phyloP scores from a whole-genome alignment of 2,113 vertebrate genomes.

The Periophthalmus modestus region DNA sequence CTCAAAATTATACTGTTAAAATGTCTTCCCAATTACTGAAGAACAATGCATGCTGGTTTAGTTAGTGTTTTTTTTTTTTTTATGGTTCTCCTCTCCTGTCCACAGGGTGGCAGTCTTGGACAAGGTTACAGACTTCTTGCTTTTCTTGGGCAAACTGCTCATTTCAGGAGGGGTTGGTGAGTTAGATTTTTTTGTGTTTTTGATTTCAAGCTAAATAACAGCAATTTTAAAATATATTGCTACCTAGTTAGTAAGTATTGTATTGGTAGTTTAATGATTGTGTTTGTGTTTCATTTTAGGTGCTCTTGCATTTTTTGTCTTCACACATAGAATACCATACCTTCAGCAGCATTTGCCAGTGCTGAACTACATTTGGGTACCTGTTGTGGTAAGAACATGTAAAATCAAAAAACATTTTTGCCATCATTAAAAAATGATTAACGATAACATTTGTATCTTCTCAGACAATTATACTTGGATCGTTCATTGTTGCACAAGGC shows the following conservation, averaged over 20 bases:
- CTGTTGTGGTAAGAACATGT: conserved; percentile 85
- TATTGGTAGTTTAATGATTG: not conserved
- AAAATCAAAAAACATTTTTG: not conserved
- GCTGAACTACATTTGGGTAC: conserved; percentile 94
- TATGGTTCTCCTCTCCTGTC: conserved; percentile 30
- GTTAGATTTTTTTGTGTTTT: conserved; percentile 46
- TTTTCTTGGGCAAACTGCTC: conserved; percentile 92
- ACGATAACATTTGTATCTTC: conserved; percentile 31
- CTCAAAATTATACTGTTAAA: not conserved
- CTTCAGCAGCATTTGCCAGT: conserved; percentile 82
- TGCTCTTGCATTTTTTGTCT: conserved; percentile 90
- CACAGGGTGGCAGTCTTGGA: conserved; percentile 91
- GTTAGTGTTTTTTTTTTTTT: not conserved
- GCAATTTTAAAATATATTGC: not conserved
- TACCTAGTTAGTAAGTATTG: not conserved
- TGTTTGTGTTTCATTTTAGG: conserved; percentile 71
- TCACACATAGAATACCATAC: conserved; percentile 84
- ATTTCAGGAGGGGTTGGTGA: conserved; percentile 92
- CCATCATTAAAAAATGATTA: no score
- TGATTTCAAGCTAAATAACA: not conserved
- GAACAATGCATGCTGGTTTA: not conserved
- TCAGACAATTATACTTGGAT: conserved; percentile 89
- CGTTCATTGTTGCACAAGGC: conserved; percentile 90
- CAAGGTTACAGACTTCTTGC: conserved; percentile 92
- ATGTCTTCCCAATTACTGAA: not conserved